Base-by-base conservation (phyloP, 2,888 invertebrate species). In the Melieria omissa region DNA sequence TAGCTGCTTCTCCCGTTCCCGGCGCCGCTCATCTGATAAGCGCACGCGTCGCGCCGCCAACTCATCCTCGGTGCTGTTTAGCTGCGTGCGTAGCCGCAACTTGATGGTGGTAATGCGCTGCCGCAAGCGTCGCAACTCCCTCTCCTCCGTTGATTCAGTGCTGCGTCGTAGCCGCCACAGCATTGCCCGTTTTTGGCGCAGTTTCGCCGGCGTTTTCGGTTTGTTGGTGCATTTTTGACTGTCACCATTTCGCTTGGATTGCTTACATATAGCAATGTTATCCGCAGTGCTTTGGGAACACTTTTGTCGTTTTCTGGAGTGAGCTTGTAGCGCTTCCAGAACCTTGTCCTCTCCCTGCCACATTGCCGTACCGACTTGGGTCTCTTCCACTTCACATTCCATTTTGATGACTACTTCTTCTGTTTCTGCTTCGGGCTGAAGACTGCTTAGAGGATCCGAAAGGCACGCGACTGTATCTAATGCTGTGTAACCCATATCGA, bases 31-130 rank as follows among this genome's bases (percentile, higher is more conserved):
- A 4, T 61, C 55, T 0, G 64, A 29, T 16, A 62, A 65, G 3
- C 77, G 78, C 47, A 72, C 57, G 1, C 58, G 67, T 5, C 70
- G 49, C 10, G 73, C 72, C 3, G 46, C 55, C 12, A 78, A 42
- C 45, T 77, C 74, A 9, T 74, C 57, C 0, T 77, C 78, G 61
- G 73, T 71, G 4, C 77, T 74, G n/a, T 61, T 66, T 12, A 80
- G 54, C 10, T 77, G 78, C 9, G 63, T 66, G 49, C 77, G 12
- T 58, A 80, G 73, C 29, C 81, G 80, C 5, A 67, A 42, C 61
- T 81, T 80, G 74, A 77, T 79, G 6, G 74, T 75, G 3, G 63
- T 52, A 14, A 81, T 76, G 10, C 80, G 77, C 46, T 74, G 65
- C 0, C 71, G 58, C 74, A 80, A 76, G 45, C 62, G 70, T 1